These are phyloP conservation scores for Falco naumanni DNA, from an alignment of 2,797 vertebrate genomes.

Conservation along the genomic window DNA sequence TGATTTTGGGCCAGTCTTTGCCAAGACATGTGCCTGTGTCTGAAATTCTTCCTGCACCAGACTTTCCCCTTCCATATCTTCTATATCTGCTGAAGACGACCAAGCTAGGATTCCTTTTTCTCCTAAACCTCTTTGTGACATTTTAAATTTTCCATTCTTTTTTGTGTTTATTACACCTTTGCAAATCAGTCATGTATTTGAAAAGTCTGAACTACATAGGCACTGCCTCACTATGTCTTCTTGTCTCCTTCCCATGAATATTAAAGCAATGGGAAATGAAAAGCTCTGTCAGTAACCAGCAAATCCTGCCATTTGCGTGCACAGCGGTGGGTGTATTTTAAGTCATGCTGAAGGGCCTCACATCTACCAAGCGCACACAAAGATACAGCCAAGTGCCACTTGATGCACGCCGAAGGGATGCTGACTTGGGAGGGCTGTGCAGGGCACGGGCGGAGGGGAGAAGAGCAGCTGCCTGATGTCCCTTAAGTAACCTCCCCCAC, in stretches of 20 bases:
- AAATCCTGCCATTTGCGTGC: neutral
- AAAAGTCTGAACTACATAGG: neutral
- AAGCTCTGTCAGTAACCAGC: neutral
- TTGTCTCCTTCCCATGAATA: neutral
- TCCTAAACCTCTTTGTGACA: neutral
- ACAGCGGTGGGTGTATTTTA: neutral
- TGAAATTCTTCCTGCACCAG: neutral
- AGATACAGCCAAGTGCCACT: neutral
- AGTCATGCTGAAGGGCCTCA: neutral
- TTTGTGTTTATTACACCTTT: too few relatives aligned
- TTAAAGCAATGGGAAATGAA: neutral
- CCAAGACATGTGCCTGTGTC: fast-evolving
- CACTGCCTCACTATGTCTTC: neutral
- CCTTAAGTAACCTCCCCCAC: fast-evolving
- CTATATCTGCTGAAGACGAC: neutral
- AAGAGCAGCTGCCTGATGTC: neutral
- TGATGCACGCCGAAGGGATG: neutral
- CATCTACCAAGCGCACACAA: neutral
- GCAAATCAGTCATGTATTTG: fast-evolving
- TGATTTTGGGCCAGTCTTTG: neutral
- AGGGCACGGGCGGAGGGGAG: fast-evolving
- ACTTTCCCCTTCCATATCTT: neutral
- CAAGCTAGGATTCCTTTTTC: neutral
- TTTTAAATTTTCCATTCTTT: neutral
- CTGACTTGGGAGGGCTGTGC: neutral